These are phyloP conservation scores for Xenus cinereus DNA, from an alignment of 2,113 vertebrate species.

Conservation along the genomic window DNA sequence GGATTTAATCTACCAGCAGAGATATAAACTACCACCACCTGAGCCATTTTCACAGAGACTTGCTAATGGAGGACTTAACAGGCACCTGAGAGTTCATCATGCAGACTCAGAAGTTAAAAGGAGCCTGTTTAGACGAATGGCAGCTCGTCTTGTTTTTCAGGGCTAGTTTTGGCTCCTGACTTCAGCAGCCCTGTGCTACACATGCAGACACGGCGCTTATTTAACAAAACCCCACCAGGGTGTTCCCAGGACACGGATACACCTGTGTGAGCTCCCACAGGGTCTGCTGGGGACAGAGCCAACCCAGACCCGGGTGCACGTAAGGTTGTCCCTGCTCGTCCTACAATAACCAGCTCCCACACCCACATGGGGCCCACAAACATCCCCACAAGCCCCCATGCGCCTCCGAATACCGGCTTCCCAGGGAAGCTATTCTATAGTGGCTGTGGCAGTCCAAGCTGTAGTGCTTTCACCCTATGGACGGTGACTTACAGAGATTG, in stretches of 20 bases:
- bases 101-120: not conserved
- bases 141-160: not conserved
- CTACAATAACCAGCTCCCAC: not conserved
- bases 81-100: not conserved
- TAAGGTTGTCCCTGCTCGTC: not conserved
- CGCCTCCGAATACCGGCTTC: not conserved
- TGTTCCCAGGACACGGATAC: not conserved
- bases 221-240: not conserved
- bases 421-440: not conserved
- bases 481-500: not conserved
- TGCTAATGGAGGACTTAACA: slow-evolving; percentile 53
- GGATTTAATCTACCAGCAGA: slow-evolving; percentile 11
- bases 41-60: slow-evolving; percentile 11
- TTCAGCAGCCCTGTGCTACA: not conserved
- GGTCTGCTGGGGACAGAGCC: not conserved
- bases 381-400: no score
- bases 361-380: accelerated
- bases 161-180: not conserved
- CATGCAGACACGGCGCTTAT: not conserved
- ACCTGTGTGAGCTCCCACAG: accelerated
- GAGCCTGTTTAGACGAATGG: not conserved
- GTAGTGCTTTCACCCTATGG: not conserved
- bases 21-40: not conserved
- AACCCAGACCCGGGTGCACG: accelerated
- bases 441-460: not conserved